These are phyloP conservation scores for Pantherophis guttatus DNA, from an alignment of 2,113 vertebrate genomes.

Conservation along the genomic window DNA sequence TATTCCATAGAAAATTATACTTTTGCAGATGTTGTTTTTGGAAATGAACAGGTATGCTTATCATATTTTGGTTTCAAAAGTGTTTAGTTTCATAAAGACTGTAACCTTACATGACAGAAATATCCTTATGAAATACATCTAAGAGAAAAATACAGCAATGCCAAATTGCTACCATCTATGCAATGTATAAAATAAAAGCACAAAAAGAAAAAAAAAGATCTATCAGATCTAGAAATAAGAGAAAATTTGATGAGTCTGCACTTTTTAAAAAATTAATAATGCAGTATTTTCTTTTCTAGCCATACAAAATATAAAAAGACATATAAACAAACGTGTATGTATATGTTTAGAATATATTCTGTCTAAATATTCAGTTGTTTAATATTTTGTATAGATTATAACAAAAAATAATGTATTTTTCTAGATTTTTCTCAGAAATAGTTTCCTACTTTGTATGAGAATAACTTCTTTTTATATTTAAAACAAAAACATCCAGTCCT, in stretches of 20 bases:
- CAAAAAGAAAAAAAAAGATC: neutral
- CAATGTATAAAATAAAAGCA: neutral
- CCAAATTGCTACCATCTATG: neutral
- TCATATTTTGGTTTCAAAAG: neutral
- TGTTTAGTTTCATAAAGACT: neutral
- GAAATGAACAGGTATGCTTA: conserved; percentile 86
- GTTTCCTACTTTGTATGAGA: neutral
- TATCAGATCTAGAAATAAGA: neutral
- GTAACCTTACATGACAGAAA: neutral
- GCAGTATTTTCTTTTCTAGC: neutral
- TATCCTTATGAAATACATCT: neutral
- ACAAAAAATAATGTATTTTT: neutral
- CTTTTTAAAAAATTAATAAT: neutral
- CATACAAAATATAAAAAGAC: neutral
- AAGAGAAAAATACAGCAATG: neutral
- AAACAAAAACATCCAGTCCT: neutral
- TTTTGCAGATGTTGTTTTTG: conserved; percentile 92
- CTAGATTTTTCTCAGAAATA: neutral
- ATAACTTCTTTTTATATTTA: neutral
- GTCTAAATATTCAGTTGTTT: neutral
- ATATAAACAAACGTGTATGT: neutral
- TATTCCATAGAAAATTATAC: conserved; percentile 74
- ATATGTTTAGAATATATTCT: neutral
- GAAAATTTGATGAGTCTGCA: neutral
- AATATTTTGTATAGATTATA: neutral